These are phyloP conservation scores for Apamea crenata DNA, from an alignment of 2,888 invertebrate genomes.

Conservation along the genomic window DNA sequence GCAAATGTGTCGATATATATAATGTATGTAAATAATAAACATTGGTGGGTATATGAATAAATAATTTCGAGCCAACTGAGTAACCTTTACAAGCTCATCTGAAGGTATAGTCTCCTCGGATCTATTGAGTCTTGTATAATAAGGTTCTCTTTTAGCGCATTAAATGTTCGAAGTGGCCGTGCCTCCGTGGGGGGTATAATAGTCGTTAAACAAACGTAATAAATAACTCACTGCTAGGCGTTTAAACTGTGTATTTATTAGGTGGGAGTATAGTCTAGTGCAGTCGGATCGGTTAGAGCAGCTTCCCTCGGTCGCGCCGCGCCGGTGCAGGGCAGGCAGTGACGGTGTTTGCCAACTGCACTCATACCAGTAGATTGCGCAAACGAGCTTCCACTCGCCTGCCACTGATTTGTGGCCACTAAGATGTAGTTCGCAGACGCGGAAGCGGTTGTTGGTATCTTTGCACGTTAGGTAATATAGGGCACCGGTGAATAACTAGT, in stretches of 20 bases:
- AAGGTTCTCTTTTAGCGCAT: slow-evolving; percentile 15
- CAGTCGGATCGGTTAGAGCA: not conserved
- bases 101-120: slow-evolving; percentile 24
- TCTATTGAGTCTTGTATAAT: slow-evolving; percentile 11
- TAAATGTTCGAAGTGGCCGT: slow-evolving; percentile 14
- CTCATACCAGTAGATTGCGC: slow-evolving; percentile 63
- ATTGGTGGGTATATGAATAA: slow-evolving; percentile 51
- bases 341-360: slow-evolving; percentile 60
- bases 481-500: slow-evolving; percentile 66
- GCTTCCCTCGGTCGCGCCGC: slow-evolving; percentile 5
- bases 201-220: slow-evolving; percentile 10
- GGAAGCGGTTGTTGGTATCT: slow-evolving; percentile 68
- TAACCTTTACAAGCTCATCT: slow-evolving; percentile 44
- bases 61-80: slow-evolving; percentile 22
- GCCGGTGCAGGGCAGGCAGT: slow-evolving; percentile 49
- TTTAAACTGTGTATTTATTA: slow-evolving; percentile 11
- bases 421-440: slow-evolving; percentile 70
- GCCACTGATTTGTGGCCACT: slow-evolving; percentile 72
- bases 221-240: slow-evolving; percentile 8
- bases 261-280: not conserved
- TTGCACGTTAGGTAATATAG: slow-evolving; percentile 72
- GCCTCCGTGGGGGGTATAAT: not conserved
- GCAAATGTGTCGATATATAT: slow-evolving; percentile 46
- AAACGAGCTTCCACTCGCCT: slow-evolving; percentile 69
- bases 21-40: slow-evolving; percentile 57